phyloP scores from a whole-genome alignment of 2,113 vertebrate species.

The Colaptes auratus region DNA sequence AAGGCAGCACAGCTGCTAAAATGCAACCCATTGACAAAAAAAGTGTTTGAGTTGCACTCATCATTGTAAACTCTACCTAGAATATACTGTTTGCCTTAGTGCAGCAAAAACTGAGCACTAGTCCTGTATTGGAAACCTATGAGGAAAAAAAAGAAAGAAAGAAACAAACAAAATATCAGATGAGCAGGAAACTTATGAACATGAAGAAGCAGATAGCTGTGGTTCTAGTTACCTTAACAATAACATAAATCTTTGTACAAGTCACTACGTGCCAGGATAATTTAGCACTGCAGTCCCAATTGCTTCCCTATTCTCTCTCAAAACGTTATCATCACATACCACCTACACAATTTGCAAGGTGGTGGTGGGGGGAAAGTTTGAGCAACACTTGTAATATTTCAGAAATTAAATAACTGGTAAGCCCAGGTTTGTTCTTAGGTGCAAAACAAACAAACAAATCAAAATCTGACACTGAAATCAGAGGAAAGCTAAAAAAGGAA shows the following conservation, averaged over 20 bases:
- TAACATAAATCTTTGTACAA: not conserved
- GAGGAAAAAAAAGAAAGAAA: not conserved
- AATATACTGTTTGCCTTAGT: not conserved
- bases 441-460: not conserved
- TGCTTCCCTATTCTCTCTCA: constrained; percentile 37
- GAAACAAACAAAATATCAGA: not conserved
- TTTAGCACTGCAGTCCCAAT: constrained; percentile 8
- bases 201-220: not conserved
- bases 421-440: not conserved
- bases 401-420: not conserved
- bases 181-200: not conserved
- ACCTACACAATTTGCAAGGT: constrained; percentile 31
- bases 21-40: not conserved
- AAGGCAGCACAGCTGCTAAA: constrained; percentile 53
- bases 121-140: not conserved
- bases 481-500: not conserved
- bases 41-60: not conserved
- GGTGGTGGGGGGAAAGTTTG: not conserved
- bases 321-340: constrained; percentile 32
- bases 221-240: not conserved
- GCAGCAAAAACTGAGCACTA: constrained; percentile 1
- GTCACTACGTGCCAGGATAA: constrained; percentile 25
- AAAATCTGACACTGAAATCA: not conserved
- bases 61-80: not conserved
- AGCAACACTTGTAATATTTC: not conserved